Evolutionary conservation across 2,113 vertebrate genomes (phyloP).

Genomic region (Martes martes): DNA sequence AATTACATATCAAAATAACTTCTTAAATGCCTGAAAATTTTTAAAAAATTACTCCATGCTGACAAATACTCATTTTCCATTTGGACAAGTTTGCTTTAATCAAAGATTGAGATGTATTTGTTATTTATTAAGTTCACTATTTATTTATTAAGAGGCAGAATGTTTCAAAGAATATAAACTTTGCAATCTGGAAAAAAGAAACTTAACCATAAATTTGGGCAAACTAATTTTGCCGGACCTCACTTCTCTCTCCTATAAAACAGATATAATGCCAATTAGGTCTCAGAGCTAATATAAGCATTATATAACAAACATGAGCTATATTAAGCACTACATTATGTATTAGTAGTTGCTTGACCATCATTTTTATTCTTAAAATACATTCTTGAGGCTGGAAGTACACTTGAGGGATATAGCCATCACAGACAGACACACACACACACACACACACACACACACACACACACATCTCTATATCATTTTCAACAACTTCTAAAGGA

Average conservation of each 20-base stretch:
- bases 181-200: neutral
- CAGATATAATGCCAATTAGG: neutral
- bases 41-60: neutral
- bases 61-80: neutral
- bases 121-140: neutral
- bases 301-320: neutral
- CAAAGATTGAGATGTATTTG: neutral
- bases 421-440: neutral
- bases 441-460: too few relatives aligned
- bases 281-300: neutral
- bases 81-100: neutral
- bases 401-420: neutral
- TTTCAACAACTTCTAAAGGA: neutral
- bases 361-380: neutral
- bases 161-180: neutral
- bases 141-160: neutral
- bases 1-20: neutral
- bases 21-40: neutral
- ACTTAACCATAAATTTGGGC: neutral
- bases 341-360: neutral
- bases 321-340: neutral
- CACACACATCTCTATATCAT: neutral
- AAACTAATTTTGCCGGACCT: neutral
- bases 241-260: neutral
- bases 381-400: neutral